These are phyloP conservation scores for Rhea americana DNA, from an alignment of 2,113 vertebrate species.

Conservation along the genomic window DNA sequence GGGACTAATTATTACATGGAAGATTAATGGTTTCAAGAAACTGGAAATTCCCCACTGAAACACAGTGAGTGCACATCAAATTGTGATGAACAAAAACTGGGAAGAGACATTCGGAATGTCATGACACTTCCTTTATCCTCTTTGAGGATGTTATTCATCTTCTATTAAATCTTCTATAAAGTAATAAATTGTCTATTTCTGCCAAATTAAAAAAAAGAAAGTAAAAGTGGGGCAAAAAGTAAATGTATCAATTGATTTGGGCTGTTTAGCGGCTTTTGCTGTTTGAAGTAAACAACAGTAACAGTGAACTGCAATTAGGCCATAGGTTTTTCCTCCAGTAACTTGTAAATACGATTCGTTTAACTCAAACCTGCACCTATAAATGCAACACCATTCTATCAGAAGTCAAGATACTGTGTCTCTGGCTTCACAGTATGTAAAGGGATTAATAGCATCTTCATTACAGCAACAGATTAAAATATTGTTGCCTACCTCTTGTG, in stretches of 20 bases:
- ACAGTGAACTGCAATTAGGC: neutral
- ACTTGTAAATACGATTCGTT: neutral
- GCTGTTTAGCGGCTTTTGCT: neutral
- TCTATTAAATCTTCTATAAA: no score
- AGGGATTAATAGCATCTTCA: neutral
- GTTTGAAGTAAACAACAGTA: neutral
- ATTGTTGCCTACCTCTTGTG: neutral
- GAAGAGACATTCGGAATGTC: neutral
- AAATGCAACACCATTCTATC: neutral
- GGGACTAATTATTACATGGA: neutral
- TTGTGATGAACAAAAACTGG: neutral
- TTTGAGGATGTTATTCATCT: neutral
- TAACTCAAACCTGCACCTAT: neutral
- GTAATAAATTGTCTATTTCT: neutral
- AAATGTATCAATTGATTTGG: neutral
- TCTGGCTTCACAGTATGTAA: neutral
- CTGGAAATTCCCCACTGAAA: neutral
- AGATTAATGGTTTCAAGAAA: neutral
- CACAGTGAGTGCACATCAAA: constrained; percentile 17
- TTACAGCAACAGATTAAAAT: neutral
- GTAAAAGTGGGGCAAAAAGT: neutral
- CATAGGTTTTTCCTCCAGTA: neutral
- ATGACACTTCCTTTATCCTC: neutral
- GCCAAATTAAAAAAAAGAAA: neutral
- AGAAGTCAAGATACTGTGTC: neutral